These are phyloP conservation scores for Syrista parreyssii DNA, from an alignment of 2,888 invertebrate genomes.

Conservation along the genomic window DNA sequence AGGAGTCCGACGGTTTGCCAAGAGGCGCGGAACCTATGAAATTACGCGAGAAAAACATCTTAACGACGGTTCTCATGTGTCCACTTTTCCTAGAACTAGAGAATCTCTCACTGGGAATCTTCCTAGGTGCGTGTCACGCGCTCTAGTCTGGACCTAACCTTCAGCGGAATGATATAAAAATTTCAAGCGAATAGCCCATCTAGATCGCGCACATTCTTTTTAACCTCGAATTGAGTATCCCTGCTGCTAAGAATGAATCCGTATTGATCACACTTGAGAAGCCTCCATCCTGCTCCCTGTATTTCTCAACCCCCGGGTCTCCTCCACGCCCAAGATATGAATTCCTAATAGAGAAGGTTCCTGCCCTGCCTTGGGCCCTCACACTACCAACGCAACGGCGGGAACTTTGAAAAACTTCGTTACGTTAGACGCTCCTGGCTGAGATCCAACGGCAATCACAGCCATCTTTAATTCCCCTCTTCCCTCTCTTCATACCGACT, in stretches of 20 bases:
- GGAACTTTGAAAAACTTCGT: slow-evolving; percentile 50
- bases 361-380: slow-evolving; percentile 18
- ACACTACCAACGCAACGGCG: slow-evolving; percentile 21
- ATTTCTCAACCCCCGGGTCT: slow-evolving; percentile 20
- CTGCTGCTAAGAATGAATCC: slow-evolving; percentile 52
- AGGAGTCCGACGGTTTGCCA: slow-evolving; percentile 45
- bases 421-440: slow-evolving; percentile 50
- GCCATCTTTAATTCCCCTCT: slow-evolving; percentile 57
- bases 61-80: slow-evolving; percentile 48
- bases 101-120: background rate
- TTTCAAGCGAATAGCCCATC: background rate
- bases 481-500: slow-evolving; percentile 44
- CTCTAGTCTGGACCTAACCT: background rate
- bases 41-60: slow-evolving; percentile 51
- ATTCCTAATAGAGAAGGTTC: slow-evolving; percentile 55
- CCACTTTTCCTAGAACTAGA: background rate
- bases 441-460: slow-evolving; percentile 55
- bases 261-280: slow-evolving; percentile 61
- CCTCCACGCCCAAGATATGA: slow-evolving; percentile 52
- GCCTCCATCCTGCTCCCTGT: slow-evolving; percentile 30
- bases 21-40: slow-evolving; percentile 48
- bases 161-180: background rate
- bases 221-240: slow-evolving; percentile 52
- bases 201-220: background rate
- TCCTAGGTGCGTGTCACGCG: background rate